Evolutionary conservation across 2,888 invertebrate species (phyloP).

Genomic region (Patella depressa): DNA sequence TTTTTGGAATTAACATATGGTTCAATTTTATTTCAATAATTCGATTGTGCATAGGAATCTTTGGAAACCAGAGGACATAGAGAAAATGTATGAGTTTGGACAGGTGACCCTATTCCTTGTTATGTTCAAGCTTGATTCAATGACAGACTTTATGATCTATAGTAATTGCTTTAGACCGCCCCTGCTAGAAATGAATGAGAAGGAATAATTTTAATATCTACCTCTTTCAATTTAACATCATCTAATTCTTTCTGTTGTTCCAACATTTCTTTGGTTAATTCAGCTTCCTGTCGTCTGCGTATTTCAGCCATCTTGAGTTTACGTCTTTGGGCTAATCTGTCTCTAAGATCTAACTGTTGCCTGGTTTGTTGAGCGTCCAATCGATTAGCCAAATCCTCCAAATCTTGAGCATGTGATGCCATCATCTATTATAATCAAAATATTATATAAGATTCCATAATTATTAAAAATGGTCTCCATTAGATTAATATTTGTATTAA

Average conservation of each 20-base stretch:
- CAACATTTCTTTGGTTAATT: constrained; percentile 64
- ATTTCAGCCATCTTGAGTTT: constrained; percentile 59
- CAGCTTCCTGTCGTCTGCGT: constrained; percentile 63
- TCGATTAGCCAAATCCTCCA: constrained; percentile 56
- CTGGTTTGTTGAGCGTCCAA: constrained; percentile 58
- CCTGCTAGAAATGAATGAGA: too few relatives aligned
- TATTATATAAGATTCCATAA: not conserved
- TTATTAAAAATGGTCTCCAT: not conserved
- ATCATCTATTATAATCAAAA: constrained; percentile 51
- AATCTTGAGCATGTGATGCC: constrained; percentile 63
- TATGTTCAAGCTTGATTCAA: too few relatives aligned
- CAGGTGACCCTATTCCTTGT: too few relatives aligned
- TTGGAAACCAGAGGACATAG: too few relatives aligned
- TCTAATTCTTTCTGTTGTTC: constrained; percentile 66
- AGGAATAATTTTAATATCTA: constrained; percentile 20
- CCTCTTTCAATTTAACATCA: constrained; percentile 59
- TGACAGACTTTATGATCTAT: too few relatives aligned
- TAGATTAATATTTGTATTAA: too few relatives aligned
- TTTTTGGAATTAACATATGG: too few relatives aligned
- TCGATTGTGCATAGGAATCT: too few relatives aligned
- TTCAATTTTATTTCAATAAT: too few relatives aligned
- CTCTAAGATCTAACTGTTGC: constrained; percentile 56
- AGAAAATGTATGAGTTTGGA: too few relatives aligned
- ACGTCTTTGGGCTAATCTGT: constrained; percentile 56
- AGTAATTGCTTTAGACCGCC: too few relatives aligned